Conservation (phyloP, 2,888 invertebrate genomes). For the Agrochola macilenta region DNA sequence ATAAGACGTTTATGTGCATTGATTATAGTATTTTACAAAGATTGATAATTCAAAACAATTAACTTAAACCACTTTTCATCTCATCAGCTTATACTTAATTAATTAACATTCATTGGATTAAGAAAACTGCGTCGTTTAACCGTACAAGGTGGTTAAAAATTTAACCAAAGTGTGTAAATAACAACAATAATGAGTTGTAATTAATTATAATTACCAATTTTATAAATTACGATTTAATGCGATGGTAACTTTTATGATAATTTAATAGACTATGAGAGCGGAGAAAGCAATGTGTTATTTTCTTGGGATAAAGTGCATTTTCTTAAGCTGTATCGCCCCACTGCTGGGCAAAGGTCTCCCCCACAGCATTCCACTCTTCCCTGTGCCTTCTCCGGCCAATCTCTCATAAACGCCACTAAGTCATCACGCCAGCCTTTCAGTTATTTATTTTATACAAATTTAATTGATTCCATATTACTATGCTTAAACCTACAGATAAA, state of each 20-base stretch:
- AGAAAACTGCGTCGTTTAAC: conserved; percentile 31
- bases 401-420: too few relatives aligned
- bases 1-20: background rate
- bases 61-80: conserved; percentile 5
- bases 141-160: conserved; percentile 13
- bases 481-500: too few relatives aligned
- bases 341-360: too few relatives aligned
- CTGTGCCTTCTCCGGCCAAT: too few relatives aligned
- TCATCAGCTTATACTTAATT: conserved; percentile 8
- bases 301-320: background rate
- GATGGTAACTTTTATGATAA: background rate
- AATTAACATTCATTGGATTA: conserved; percentile 44
- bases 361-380: too few relatives aligned
- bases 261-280: background rate
- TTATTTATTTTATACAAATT: too few relatives aligned
- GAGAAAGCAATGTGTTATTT: too few relatives aligned
- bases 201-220: conserved; percentile 34
- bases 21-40: background rate
- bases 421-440: too few relatives aligned
- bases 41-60: conserved; percentile 14
- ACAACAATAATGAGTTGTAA: conserved; percentile 33
- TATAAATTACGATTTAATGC: background rate
- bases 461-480: too few relatives aligned
- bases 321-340: too few relatives aligned
- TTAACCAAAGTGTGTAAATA: conserved; percentile 29